Evolutionary conservation across 1,140 invertebrate genomes (phyloP), one percentile per base, ranked within the genome.

Genomic region (Phymastichus coffea): DNA sequence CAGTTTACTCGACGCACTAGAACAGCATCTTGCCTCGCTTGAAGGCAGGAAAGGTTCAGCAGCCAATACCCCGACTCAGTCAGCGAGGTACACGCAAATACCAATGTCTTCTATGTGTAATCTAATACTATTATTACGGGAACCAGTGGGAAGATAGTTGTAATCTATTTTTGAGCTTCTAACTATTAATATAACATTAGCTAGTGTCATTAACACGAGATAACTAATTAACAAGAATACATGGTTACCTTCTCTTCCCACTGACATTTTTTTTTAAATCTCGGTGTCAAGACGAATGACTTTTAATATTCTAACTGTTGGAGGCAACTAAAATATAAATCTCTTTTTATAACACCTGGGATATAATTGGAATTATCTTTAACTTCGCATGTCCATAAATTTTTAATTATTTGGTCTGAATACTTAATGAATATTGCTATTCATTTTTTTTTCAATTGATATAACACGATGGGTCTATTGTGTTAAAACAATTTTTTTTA

Each of bases 1-100:
- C 75, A 98, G 95, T 81, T 83, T 99, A 44, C 78, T 99, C 46
- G 97, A 99, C 80, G 97, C 98, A 1, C 82, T 99, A 48, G 97
- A 99, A 75, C 93, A 96, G 66, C 97, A 99, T 81, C 84, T 99
- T 44, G 90, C 88, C 22, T 87, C 91, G 1, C 74, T 99, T 25
- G 97, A 99, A 76, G 95, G 95, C 41, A 93, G 92, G 70, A 97
- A 97, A 80, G 86, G 87, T 10, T 91, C 91, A 6, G 87, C 88
- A 19, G 88, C 89, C 20, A 90, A 92, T 71, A 93, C 91, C 20
- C 91, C 91, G 37, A 93, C 91, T 6, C 90, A 91, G 69, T 86
- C 90, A 14, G 87, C 89, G 52, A 92, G 88, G 90, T 92, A 81
- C 3, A 33, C 19, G 30, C 1, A 0, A 25, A 19, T 49, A n/a